Evolutionary conservation across 2,888 invertebrate species (phyloP).

Genomic region (Hylaea fasciaria): DNA sequence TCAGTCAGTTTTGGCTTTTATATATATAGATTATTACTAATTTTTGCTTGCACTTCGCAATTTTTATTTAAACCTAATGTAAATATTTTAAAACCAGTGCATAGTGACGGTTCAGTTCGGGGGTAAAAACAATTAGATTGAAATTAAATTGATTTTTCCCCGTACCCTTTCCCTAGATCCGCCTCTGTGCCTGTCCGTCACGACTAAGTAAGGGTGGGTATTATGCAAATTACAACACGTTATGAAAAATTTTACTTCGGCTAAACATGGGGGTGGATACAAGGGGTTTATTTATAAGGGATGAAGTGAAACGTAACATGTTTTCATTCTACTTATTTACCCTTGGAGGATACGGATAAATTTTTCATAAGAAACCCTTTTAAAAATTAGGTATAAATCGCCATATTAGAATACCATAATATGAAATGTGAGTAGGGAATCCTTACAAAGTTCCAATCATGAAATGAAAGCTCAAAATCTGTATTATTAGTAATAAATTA

Average conservation of each 20-base stretch:
- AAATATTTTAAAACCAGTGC: too few relatives aligned
- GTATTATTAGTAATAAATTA: too few relatives aligned
- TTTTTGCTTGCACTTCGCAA: too few relatives aligned
- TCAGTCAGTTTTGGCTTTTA: too few relatives aligned
- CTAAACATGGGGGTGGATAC: conserved; percentile 13
- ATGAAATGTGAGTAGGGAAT: too few relatives aligned
- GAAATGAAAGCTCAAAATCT: too few relatives aligned
- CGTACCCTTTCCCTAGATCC: neutral
- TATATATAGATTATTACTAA: too few relatives aligned
- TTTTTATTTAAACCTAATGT: too few relatives aligned
- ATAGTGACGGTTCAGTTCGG: too few relatives aligned
- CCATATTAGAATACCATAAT: too few relatives aligned
- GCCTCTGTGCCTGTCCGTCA: conserved; percentile 8
- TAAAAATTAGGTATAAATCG: neutral
- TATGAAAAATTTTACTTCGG: conserved; percentile 23
- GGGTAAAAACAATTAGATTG: too few relatives aligned
- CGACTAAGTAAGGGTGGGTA: conserved; percentile 20
- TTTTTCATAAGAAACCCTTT: neutral
- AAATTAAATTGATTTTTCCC: neutral
- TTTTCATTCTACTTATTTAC: neutral
- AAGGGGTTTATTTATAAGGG: conserved; percentile 3
- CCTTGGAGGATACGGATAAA: neutral
- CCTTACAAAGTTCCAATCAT: too few relatives aligned
- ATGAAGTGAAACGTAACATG: neutral
- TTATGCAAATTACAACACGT: conserved; percentile 27